A percentile compares a stretch with the other conserved stretches of the same genome.
Evolutionary conservation across 1,140 invertebrate species (phyloP).

Genomic region (Glomeris maerens): DNA sequence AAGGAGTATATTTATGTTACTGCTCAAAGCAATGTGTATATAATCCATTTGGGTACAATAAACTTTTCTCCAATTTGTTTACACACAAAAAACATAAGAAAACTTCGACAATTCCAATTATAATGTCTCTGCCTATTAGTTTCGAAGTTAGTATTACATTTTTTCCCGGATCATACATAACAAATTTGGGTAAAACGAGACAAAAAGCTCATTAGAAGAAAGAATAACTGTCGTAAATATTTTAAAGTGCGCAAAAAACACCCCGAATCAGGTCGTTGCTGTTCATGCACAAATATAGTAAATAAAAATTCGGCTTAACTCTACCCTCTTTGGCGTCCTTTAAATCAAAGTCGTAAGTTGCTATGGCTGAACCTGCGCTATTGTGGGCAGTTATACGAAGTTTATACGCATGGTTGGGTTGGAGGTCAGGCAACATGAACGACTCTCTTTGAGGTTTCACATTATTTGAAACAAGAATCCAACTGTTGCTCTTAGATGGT

Average conservation of each 20-base stretch:
- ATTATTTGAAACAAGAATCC: constrained; percentile 46
- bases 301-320: constrained; percentile 10
- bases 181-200: too few relatives aligned
- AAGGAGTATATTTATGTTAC: not conserved
- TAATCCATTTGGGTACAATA: too few relatives aligned
- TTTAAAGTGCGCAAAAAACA: not conserved
- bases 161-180: too few relatives aligned
- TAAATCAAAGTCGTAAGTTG: constrained; percentile 14
- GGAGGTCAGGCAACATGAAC: constrained; percentile 27
- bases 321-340: constrained; percentile 83
- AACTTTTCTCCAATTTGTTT: too few relatives aligned
- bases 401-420: constrained; percentile 31
- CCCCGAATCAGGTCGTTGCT: not conserved
- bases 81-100: too few relatives aligned
- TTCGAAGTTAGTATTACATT: too few relatives aligned
- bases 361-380: constrained; percentile 29
- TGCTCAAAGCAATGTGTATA: too few relatives aligned
- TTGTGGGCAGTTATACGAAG: constrained; percentile 32
- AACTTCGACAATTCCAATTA: too few relatives aligned
- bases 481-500: constrained; percentile 40
- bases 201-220: too few relatives aligned
- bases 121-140: too few relatives aligned
- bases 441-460: constrained; percentile 44
- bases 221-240: too few relatives aligned
- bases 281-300: not conserved